A percentile compares a stretch with the other conserved stretches of the same genome.
Conservation (phyloP, 2,113 vertebrate species). For the Stigmatopora argus region DNA sequence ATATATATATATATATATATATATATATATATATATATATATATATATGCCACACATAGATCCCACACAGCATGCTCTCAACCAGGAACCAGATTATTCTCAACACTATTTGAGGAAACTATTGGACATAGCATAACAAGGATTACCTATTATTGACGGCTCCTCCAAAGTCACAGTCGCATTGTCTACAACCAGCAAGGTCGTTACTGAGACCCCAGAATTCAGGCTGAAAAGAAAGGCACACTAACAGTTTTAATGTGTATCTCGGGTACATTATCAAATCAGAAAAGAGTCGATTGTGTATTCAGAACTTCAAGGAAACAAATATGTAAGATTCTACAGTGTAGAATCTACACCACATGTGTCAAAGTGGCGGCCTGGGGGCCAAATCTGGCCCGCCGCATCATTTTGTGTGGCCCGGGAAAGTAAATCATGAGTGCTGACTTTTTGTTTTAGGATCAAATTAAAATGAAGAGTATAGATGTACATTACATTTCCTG, state of each 20-base stretch:
- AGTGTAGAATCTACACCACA: too few species aligned
- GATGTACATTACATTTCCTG: too few species aligned
- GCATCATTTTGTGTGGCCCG: too few species aligned
- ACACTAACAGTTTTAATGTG: not conserved
- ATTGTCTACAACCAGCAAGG: conserved; percentile 75
- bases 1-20: too few species aligned
- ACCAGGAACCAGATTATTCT: too few species aligned
- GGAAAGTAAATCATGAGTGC: too few species aligned
- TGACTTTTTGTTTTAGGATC: too few species aligned
- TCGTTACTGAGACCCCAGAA: conserved; percentile 84
- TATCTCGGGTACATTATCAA: not conserved
- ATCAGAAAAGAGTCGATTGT: not conserved
- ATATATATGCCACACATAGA: not conserved
- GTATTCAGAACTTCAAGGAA: not conserved
- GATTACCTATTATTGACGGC: conserved; percentile 77
- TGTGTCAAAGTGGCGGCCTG: too few species aligned
- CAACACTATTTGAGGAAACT: too few species aligned
- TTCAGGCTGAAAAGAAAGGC: conserved; percentile 64
- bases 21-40: not conserved
- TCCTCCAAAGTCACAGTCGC: conserved; percentile 83
- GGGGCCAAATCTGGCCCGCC: too few species aligned
- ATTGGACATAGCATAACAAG: not conserved
- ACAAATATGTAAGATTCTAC: not conserved
- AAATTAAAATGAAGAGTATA: too few species aligned
- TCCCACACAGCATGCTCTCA: too few species aligned